Evolutionary conservation across 2,113 vertebrate species (phyloP), one percentile per base, ranked within the genome.

Genomic region (Lontra canadensis): DNA sequence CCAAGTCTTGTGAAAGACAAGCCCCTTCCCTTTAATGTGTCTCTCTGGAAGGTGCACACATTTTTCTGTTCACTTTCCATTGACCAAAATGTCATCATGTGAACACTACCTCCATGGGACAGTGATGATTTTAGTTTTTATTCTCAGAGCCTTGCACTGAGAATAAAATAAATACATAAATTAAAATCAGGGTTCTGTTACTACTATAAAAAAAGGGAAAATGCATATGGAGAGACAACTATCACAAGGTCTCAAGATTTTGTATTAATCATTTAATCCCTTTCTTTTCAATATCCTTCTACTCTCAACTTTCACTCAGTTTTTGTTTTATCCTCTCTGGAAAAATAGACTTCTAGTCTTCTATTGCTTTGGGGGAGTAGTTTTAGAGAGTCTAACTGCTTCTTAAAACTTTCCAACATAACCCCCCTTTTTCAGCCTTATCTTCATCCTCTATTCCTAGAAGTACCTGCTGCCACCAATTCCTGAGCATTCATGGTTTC

Each of bases 91-190:
- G 55, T 82, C 76, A 55, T 74, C 63, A 88, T 65, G 47, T 47
- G 23, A 76, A 29, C 44, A 65, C 57, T 82, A 92, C 44, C 34
- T 96, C 44, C 29, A 76, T 44, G 44, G 57, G 44, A 82, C 44
- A 73, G 23, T 74, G 63, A 88, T 20, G 52, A 20, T 73, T 95
- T 95, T 92, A 42, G 18, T 52, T 92, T 95, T 81, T 63, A 81
- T 82, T 82, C 76, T 88, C 11, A 23, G 74, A n/a, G 14, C 31
- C 76, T 29, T 87, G 39, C 8, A 82, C 55, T 17, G 49, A 52
- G 49, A 52, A 52, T 74, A 88, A 92, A 65, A 88, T 81, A 73
- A 88, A 44, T 73, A 42, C 18, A 65, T 25, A 52, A 88, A 39
- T 89, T 57, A 91, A 86, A 76, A 61, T 42, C n/a, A 79, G 25